Base-by-base conservation (phyloP, 1,140 invertebrate genomes). In the Polypedilum pembai region DNA sequence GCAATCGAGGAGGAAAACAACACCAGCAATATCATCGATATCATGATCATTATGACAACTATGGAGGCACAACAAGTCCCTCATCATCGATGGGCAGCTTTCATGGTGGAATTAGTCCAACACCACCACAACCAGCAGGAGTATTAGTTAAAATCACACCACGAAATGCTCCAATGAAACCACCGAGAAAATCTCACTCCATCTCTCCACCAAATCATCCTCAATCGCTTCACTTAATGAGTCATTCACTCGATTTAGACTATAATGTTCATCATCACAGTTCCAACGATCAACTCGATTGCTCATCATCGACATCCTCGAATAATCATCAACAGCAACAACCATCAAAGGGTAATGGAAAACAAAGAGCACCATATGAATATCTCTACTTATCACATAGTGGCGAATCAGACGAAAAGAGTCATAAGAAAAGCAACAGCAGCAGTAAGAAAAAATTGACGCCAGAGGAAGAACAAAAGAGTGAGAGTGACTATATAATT, bases 101-200 rank as follows among this genome's bases (percentile, higher is more conserved):
- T 75, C 81, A 77, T 82, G 86, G 75, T 75, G 85, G 76, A 78
- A 85, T 78, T 7, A 79, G 81, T 0, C 80, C 80, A 40, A 80
- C 81, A 0, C 77, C 81, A 73, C 80, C 79, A 5, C 78, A 81
- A 21, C 79, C 79, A 24, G 81, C 79, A 0, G 81, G 75, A 76
- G 75, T 75, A 15, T 20, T 73, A 7, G 66, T 33, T 7, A 18
- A 18, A 69, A 69, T 69, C 4, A 69, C 17, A 20, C 65, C 65
- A 8, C 20, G 20, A 69, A 69, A 20, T 41, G 92, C 92, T 40
- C 92, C 93, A 3, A 94, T 94, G 83, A 95, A 95, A 82, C 93
- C 93, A 74, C 93, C 93, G 0, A 85, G 93, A 66, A 85, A 93
- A 74, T 94, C 94, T 80, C 84, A 94, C 17, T 92, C 92, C 20